A percentile compares a stretch with the other conserved stretches of the same genome.
These are phyloP conservation scores for Sparidentex hasta DNA, from an alignment of 2,797 vertebrate species.

Conservation along the genomic window DNA sequence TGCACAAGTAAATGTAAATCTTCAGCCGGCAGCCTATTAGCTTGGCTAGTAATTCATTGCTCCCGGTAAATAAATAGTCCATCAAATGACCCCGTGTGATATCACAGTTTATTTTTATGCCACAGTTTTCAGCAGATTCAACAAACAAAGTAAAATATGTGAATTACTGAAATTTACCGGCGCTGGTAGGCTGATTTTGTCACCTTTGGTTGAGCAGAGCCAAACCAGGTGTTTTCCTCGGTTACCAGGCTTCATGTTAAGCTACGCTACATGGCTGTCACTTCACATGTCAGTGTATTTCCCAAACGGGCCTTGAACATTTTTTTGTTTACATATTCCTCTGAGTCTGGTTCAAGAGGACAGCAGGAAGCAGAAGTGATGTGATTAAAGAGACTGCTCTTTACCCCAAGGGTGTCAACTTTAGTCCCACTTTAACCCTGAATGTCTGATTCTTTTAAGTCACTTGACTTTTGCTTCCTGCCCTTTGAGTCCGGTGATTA, in stretches of 20 bases:
- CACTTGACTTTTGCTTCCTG: slow-evolving; percentile 22
- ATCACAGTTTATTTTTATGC: background rate
- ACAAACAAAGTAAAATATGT: background rate
- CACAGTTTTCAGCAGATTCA: background rate
- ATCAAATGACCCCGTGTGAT: background rate
- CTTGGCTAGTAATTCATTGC: background rate
- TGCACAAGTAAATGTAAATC: background rate
- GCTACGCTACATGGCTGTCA: background rate
- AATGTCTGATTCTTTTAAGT: slow-evolving; percentile 42
- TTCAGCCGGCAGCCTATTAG: background rate
- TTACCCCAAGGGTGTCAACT: slow-evolving; percentile 12
- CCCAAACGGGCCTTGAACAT: background rate
- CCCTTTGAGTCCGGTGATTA: slow-evolving; percentile 8
- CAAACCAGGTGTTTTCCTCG: background rate
- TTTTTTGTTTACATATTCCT: background rate
- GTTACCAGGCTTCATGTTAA: background rate
- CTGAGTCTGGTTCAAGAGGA: slow-evolving; percentile 7
- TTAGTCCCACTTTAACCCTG: slow-evolving; percentile 36
- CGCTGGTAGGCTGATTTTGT: background rate
- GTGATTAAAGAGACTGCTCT: slow-evolving; percentile 38
- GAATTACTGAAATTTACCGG: background rate
- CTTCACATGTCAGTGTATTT: background rate
- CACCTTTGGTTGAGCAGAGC: background rate
- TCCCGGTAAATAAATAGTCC: background rate
- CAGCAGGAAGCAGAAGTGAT: slow-evolving; percentile 30